Evolutionary conservation across 2,888 invertebrate species (phyloP).

Genomic region (Pheosia gnoma): DNA sequence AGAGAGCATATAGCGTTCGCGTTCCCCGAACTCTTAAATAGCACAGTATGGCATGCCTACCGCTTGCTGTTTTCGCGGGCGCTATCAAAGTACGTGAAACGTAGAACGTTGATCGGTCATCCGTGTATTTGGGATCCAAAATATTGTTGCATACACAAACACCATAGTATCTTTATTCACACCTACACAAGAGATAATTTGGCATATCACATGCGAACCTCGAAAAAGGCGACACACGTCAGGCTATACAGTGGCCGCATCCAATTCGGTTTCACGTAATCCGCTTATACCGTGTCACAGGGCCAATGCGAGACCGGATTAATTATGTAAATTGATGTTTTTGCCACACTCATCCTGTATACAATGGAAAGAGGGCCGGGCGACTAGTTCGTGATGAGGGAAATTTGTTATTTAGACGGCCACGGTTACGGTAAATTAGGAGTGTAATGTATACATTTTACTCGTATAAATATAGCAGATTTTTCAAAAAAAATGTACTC

Average conservation of each 20-base stretch:
- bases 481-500: not conserved
- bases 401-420: conserved; percentile 28
- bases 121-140: too few relatives aligned
- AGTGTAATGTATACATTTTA: not conserved
- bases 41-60: too few relatives aligned
- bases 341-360: conserved; percentile 40
- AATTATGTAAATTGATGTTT: conserved; percentile 72
- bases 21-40: too few relatives aligned
- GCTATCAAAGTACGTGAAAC: too few relatives aligned
- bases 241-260: conserved; percentile 47
- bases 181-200: too few relatives aligned
- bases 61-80: too few relatives aligned
- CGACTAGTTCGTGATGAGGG: conserved; percentile 23
- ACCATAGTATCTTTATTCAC: too few relatives aligned
- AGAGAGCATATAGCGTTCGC: too few relatives aligned
- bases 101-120: too few relatives aligned
- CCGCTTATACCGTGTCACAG: conserved; percentile 54
- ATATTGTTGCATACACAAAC: too few relatives aligned
- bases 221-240: not conserved
- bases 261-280: conserved; percentile 68
- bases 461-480: conserved; percentile 1
- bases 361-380: too few relatives aligned
- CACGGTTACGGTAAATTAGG: conserved; percentile 12
- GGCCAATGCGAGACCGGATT: conserved; percentile 53
- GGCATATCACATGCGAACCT: not conserved